Conservation (phyloP, 2,113 vertebrate genomes). For the Suricata suricatta region DNA sequence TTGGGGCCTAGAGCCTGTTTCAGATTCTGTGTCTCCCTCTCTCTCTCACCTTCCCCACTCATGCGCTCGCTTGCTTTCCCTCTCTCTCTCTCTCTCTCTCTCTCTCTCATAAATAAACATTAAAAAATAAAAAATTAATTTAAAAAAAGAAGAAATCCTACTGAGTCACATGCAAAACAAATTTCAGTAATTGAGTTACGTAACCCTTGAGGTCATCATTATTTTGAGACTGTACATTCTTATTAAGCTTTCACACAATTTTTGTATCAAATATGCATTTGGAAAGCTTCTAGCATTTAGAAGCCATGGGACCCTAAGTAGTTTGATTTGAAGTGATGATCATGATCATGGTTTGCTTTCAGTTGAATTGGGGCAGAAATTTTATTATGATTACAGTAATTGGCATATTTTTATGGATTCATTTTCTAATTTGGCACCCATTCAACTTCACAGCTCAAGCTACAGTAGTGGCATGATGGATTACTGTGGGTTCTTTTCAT, state of each 20-base stretch:
- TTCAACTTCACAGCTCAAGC: constrained; percentile 60
- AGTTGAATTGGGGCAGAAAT: constrained; percentile 64
- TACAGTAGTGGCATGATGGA: constrained; percentile 78
- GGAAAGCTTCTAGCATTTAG: constrained; percentile 43
- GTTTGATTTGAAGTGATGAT: constrained; percentile 11
- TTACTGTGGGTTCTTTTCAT: constrained; percentile 78
- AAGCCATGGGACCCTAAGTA: not conserved
- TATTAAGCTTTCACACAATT: not conserved
- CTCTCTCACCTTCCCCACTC: too few species aligned
- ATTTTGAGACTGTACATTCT: not conserved
- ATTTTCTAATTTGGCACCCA: constrained; percentile 77
- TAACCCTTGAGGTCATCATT: not conserved
- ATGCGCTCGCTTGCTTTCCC: too few species aligned
- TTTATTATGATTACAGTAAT: constrained; percentile 78
- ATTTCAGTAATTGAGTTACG: not conserved
- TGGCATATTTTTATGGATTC: constrained; percentile 81
- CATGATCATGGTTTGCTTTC: constrained; percentile 17
- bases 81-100: too few species aligned
- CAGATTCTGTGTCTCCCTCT: too few species aligned
- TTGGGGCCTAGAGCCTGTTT: too few species aligned
- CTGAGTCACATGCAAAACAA: not conserved
- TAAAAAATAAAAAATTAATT: not conserved
- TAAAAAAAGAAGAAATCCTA: not conserved
- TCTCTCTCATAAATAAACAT: too few species aligned
- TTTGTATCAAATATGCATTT: not conserved